These are phyloP conservation scores for Amblyjoppa proteus DNA, from an alignment of 2,888 invertebrate species.

Conservation along the genomic window DNA sequence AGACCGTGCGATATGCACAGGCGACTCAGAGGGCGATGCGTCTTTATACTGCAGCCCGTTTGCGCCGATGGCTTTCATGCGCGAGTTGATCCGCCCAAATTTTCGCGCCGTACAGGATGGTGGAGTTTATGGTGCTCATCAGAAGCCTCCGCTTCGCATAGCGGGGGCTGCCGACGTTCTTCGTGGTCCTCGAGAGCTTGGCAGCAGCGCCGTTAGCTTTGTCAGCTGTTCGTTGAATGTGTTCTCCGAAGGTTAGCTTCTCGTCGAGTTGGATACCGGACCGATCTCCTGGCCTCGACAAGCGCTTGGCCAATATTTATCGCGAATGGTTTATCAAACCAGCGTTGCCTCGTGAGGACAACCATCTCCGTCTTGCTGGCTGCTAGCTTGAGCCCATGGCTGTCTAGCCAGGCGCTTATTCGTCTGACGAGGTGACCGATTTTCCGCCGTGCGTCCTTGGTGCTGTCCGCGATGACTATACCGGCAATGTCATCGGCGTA, in stretches of 20 bases:
- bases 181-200: conserved; percentile 50
- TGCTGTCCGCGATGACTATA: conserved; percentile 37
- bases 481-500: conserved; percentile 57
- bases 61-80: conserved; percentile 57
- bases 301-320: conserved; percentile 43
- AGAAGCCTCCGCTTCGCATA: conserved; percentile 38
- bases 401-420: conserved; percentile 23
- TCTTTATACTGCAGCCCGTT: conserved; percentile 68
- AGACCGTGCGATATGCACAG: conserved; percentile 69
- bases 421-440: conserved; percentile 12
- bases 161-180: conserved; percentile 51
- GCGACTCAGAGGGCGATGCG: conserved; percentile 66
- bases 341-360: conserved; percentile 49
- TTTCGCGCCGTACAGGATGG: conserved; percentile 59
- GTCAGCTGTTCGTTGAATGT: conserved; percentile 30
- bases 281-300: conserved; percentile 25
- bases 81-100: conserved; percentile 64
- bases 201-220: conserved; percentile 37
- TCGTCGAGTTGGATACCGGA: conserved; percentile 50
- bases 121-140: conserved; percentile 29
- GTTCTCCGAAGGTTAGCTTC: conserved; percentile 47
- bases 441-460: conserved; percentile 40
- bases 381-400: conserved; percentile 45
- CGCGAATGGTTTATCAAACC: conserved; percentile 51
- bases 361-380: conserved; percentile 52